Evolutionary conservation across 2,113 vertebrate species (phyloP).

Genomic region (Daboia siamensis): DNA sequence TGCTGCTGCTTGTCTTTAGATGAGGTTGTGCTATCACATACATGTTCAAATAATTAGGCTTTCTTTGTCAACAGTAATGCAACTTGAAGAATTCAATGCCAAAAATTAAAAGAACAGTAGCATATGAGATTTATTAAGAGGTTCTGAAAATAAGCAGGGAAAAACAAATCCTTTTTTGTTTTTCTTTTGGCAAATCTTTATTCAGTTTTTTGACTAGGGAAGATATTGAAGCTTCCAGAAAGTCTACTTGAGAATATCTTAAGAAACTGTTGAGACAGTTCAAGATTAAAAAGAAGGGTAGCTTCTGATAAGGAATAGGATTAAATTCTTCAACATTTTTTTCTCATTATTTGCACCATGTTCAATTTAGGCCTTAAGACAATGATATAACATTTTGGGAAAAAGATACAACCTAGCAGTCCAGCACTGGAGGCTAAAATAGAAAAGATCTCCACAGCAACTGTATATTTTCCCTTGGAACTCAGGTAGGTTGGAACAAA

Average conservation of each 20-base stretch:
- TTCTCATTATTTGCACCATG: not conserved
- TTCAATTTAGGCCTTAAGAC: not conserved
- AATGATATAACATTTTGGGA: not conserved
- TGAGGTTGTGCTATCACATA: not conserved
- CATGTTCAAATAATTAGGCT: not conserved
- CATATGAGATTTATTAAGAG: not conserved
- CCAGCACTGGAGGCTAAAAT: not conserved
- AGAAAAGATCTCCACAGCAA: not conserved
- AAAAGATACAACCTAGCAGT: not conserved
- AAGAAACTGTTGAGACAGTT: not conserved
- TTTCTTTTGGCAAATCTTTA: not conserved
- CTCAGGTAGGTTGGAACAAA: not conserved
- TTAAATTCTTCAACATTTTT: not conserved
- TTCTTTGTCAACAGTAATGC: not conserved
- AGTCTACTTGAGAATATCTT: not conserved
- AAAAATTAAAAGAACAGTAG: not conserved
- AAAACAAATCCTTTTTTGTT: not conserved
- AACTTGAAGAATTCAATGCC: not conserved
- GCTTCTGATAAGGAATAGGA: not conserved
- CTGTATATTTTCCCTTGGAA: not conserved
- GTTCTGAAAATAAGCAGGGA: not conserved
- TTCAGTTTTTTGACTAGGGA: not conserved
- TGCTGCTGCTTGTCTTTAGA: not conserved
- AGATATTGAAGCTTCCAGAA: not conserved
- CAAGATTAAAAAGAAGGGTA: not conserved